A percentile compares a stretch with the other conserved stretches of the same genome.
Conservation (phyloP, 92 coral and sea anemone genomes). For the Nematostella vectensis region DNA sequence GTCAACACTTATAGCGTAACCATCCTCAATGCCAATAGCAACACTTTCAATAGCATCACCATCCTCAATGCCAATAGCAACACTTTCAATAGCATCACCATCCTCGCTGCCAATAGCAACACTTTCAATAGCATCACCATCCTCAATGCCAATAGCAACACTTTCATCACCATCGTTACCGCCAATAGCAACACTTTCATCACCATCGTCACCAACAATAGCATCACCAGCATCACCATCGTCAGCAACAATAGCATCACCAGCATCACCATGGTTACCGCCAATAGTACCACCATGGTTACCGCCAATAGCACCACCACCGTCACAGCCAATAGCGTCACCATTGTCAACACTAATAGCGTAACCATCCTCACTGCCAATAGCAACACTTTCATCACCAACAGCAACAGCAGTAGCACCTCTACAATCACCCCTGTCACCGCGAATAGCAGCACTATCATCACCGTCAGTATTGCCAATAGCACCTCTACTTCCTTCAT, state of each 20-base stretch:
- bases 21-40: too few species aligned
- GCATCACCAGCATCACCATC: background rate
- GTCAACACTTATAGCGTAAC: too few species aligned
- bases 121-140: too few species aligned
- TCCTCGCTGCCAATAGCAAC: too few species aligned
- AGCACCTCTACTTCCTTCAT: background rate
- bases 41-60: too few species aligned
- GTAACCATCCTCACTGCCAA: too few species aligned
- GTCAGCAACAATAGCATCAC: background rate
- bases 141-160: too few species aligned
- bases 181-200: background rate
- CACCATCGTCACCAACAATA: background rate
- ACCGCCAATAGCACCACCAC: background rate
- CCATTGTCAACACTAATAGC: background rate
- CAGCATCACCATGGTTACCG: too few species aligned
- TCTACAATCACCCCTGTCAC: background rate
- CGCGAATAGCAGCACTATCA: background rate
- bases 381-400: too few species aligned
- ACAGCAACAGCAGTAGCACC: constrained; percentile 4
- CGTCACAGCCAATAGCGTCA: background rate
- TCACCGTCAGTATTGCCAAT: background rate
- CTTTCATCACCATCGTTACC: background rate
- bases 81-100: too few species aligned
- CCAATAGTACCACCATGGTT: too few species aligned
- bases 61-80: too few species aligned